Evolutionary conservation across 2,113 vertebrate genomes (phyloP).

Genomic region (Fregetta grallaria): DNA sequence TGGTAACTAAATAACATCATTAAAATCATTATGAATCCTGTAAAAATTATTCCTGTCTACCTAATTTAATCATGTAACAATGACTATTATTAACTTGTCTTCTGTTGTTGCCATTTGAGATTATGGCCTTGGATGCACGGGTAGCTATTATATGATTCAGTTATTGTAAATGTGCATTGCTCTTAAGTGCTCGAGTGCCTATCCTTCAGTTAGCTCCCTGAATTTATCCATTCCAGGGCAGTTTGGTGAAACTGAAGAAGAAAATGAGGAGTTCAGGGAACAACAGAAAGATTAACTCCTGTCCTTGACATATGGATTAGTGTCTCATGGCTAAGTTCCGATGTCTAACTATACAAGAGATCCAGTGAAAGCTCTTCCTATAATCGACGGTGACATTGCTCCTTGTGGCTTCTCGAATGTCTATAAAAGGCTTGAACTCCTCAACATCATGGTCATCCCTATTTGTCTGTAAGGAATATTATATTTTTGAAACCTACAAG

Average conservation of each 20-base stretch:
- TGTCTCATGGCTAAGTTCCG: neutral
- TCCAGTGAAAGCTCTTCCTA: neutral
- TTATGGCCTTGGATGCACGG: neutral
- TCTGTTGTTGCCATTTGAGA: conserved; percentile 39
- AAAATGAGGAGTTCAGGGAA: neutral
- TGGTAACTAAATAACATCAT: conserved; percentile 46
- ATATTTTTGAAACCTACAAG: neutral
- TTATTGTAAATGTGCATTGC: neutral
- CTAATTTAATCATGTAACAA: conserved; percentile 51
- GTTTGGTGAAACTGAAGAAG: neutral
- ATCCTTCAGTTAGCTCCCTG: neutral
- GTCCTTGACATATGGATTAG: neutral
- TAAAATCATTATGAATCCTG: conserved; percentile 30
- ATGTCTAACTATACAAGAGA: neutral
- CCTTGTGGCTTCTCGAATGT: neutral
- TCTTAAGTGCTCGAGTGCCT: neutral
- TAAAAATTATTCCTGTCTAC: conserved; percentile 33
- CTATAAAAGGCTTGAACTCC: neutral
- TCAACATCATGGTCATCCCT: neutral
- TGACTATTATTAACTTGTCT: conserved; percentile 38
- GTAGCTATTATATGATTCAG: conserved; percentile 4
- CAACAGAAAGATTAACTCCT: neutral
- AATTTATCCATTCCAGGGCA: neutral
- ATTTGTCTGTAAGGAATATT: neutral
- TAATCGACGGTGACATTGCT: fast-evolving